Evolutionary conservation across 2,113 vertebrate species (phyloP).

Genomic region (Balaeniceps rex): DNA sequence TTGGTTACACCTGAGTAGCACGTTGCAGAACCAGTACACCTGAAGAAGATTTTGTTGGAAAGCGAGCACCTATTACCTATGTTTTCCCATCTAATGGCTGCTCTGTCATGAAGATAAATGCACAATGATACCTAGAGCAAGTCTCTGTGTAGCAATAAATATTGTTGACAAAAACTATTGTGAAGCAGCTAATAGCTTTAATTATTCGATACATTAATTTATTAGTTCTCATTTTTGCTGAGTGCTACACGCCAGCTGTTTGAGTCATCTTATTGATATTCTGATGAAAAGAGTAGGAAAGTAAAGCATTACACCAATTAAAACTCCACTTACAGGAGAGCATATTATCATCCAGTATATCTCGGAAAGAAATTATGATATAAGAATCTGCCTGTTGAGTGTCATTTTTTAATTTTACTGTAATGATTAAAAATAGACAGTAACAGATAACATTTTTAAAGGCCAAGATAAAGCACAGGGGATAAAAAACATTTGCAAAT

Average conservation of each 20-base stretch:
- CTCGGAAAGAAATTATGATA: neutral
- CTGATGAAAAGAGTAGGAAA: neutral
- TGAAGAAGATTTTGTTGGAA: neutral
- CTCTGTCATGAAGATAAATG: neutral
- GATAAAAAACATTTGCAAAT: neutral
- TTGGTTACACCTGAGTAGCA: neutral
- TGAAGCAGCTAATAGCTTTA: slow-evolving; percentile 21
- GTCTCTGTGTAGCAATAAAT: neutral
- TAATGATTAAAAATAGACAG: neutral
- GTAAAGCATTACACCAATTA: neutral
- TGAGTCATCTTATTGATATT: neutral
- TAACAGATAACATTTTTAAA: neutral
- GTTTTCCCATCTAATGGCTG: neutral
- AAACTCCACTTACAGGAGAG: neutral
- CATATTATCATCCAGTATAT: neutral
- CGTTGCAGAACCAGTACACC: neutral
- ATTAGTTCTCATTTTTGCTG: slow-evolving; percentile 18
- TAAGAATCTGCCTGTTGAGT: neutral
- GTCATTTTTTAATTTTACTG: neutral
- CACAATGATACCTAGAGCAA: neutral
- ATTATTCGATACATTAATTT: slow-evolving; percentile 48
- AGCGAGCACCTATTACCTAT: neutral
- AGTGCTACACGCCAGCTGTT: neutral
- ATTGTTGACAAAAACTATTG: neutral
- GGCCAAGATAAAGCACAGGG: neutral